phyloP scores from a whole-genome alignment of 2,797 vertebrate species.

The Denticeps clupeoides region DNA sequence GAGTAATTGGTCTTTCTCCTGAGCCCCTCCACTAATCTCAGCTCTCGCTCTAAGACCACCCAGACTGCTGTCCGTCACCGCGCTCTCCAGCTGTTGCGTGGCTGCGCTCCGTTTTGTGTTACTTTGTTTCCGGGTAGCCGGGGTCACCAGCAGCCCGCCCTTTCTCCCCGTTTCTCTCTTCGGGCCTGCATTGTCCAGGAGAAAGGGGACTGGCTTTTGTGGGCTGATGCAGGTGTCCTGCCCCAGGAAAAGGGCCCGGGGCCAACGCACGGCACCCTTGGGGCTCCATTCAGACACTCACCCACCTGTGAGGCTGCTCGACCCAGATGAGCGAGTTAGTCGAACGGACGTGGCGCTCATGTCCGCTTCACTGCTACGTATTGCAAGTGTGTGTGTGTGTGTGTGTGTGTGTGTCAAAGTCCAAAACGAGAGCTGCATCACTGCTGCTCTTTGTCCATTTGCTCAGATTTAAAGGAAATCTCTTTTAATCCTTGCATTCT shows the following conservation, averaged over 20 bases:
- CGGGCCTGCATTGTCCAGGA: too few species aligned
- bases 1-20: not conserved
- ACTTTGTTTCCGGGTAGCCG: conserved; percentile 63
- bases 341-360: too few species aligned
- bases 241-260: conserved; percentile 48
- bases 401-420: conserved; percentile 21
- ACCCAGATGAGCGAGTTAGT: conserved; percentile 56
- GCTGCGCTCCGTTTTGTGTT: conserved; percentile 62
- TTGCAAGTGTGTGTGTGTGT: conserved; percentile 15
- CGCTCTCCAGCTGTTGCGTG: conserved; percentile 65
- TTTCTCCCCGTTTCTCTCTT: too few species aligned
- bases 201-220: conserved; percentile 55
- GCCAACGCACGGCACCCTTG: conserved; percentile 37
- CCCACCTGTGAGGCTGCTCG: conserved; percentile 58
- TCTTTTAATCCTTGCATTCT: too few species aligned
- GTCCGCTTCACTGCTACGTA: not conserved
- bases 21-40: not conserved
- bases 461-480: too few species aligned
- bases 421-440: too few species aligned
- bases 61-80: conserved; percentile 32
- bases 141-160: conserved; percentile 32
- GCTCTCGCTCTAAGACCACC: conserved; percentile 25
- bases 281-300: conserved; percentile 46
- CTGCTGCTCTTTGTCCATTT: too few species aligned
- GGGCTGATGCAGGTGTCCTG: conserved; percentile 65